phyloP scores from a whole-genome alignment of 1,140 invertebrate species.

The Diachasma alloeum region DNA sequence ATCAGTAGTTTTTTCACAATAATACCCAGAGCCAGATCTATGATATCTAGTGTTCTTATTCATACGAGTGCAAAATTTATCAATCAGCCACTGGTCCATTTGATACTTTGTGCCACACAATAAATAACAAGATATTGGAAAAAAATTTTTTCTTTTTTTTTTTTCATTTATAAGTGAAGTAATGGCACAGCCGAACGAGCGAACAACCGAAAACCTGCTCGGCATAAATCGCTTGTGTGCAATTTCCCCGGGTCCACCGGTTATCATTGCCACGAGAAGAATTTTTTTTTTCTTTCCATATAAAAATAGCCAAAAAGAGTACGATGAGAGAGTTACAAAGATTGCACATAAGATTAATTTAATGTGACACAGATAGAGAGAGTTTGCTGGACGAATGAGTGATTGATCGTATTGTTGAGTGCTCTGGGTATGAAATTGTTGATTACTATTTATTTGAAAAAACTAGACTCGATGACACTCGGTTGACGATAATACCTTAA shows the following conservation, averaged over 20 bases:
- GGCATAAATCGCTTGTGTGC: conserved; percentile 18
- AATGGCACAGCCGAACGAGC: conserved; percentile 38
- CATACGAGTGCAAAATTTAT: neutral
- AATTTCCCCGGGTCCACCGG: conserved; percentile 32
- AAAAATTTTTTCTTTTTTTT: conserved; percentile 1
- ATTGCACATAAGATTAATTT: conserved; percentile 28
- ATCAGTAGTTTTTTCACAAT: neutral
- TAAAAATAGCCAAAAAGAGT: conserved; percentile 15
- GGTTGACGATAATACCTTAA: conserved; percentile 56
- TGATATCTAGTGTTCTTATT: neutral
- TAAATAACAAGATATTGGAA: conserved; percentile 16
- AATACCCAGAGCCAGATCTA: neutral
- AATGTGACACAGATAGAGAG: neutral
- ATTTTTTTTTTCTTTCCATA: conserved; percentile 20
- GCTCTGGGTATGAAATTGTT: conserved; percentile 1
- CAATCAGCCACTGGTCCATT: neutral
- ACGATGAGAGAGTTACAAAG: conserved; percentile 13
- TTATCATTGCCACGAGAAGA: neutral
- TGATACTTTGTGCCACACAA: conserved; percentile 5
- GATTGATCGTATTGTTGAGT: neutral
- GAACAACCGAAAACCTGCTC: conserved; percentile 36
- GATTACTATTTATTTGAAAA: neutral
- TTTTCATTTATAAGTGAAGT: neutral
- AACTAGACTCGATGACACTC: conserved; percentile 30
- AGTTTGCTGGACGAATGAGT: neutral